Conservation (phyloP, 2,797 vertebrate genomes). For the Momotus momota region DNA sequence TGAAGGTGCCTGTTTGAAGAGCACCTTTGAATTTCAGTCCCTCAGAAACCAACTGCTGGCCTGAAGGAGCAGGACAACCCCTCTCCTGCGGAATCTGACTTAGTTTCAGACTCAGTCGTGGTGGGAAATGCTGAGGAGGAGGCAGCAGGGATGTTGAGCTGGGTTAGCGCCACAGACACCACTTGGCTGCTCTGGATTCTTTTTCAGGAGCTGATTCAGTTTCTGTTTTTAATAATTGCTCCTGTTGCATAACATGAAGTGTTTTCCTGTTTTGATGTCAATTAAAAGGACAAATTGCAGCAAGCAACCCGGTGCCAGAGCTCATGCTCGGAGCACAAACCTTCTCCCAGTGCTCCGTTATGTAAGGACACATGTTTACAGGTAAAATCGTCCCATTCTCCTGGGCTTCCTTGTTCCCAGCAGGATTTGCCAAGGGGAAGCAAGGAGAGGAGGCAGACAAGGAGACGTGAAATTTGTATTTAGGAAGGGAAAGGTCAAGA, state of each 20-base stretch:
- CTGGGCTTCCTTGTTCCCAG: not conserved
- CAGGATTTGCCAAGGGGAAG: not conserved
- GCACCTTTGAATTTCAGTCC: fast-evolving
- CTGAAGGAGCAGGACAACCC: not conserved
- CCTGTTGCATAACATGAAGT: slow-evolving; percentile 1
- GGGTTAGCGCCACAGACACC: not conserved
- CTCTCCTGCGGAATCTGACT: not conserved
- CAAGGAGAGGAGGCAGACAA: not conserved
- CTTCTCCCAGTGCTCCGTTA: not conserved
- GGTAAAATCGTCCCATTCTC: not conserved
- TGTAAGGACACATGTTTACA: fast-evolving
- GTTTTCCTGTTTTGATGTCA: slow-evolving; percentile 64
- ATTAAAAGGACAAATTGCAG: not conserved
- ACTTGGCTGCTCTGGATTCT: not conserved
- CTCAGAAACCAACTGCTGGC: not conserved
- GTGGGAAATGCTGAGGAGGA: not conserved
- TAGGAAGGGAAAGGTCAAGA: not conserved
- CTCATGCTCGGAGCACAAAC: not conserved
- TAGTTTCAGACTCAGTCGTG: fast-evolving
- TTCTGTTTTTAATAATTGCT: slow-evolving; percentile 21
- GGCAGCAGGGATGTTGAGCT: fast-evolving
- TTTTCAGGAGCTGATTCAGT: slow-evolving; percentile 2
- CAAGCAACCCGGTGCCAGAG: not conserved
- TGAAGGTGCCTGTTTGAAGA: not conserved
- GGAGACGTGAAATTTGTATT: not conserved